Base-by-base conservation (phyloP, 2,888 invertebrate genomes). In the Seira sanloemensis region DNA sequence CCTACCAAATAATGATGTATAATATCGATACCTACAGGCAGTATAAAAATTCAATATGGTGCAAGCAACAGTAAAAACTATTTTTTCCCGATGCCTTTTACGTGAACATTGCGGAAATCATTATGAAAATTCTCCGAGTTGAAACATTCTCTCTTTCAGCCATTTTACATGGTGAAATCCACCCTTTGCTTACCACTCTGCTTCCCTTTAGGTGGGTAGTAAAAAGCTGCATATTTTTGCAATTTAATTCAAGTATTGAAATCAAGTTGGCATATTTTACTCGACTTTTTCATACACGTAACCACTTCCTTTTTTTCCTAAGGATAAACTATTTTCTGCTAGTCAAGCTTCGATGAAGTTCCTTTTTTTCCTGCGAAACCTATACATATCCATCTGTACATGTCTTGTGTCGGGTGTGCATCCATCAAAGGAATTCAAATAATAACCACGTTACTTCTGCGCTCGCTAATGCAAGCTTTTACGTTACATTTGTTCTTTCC, bases 271-370 rank as follows among this genome's bases (percentile, higher is more conserved):
- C 73, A 73, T 50, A 71, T 71, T 46, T 21, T 50, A 71, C 67
- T 67, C 12, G 12, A 21, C 23, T 25, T 67, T 25, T 67, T 18
- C 68, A 26, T 9, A 26, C 16, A 5, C 16, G 23, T 26, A 72
- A 72, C 54, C 54, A 23, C 54, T 72, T 72, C 72, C 72, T 50
- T 69, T 69, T 69, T 72, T 27, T 37, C 69, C 37, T 37, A 16
- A 67, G 69, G 37, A 69, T 69, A 69, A 27, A 69, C 37, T 69
- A 69, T 21, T 50, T 72, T 72, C 5, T 24, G 18, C 23, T 18
- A 19, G 72, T 72, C 54, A 72, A 21, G 72, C 72, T 50, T 50
- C 21, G 72, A 19, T 72, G 72, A 72, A 46, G 54, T 46, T 72
- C 50, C 72, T 50, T 72, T n/a, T 9, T 7, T 68, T 7, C 27